Base-by-base conservation (phyloP, 2,113 vertebrate species). In the Oncorhynchus tshawytscha region DNA sequence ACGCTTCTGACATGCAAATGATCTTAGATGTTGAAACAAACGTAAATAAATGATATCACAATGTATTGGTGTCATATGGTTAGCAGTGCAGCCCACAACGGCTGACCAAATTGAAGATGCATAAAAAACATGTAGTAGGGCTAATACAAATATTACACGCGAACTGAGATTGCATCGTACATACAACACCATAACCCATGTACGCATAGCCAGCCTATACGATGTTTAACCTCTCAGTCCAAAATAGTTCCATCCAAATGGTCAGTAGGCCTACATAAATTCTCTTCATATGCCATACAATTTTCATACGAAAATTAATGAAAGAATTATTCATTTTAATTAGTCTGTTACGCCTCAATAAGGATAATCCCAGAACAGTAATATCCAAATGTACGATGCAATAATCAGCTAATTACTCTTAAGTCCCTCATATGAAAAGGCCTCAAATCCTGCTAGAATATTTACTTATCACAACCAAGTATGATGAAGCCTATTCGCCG, bases 321-420 rank as follows among this genome's bases (percentile, higher is more conserved):
- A 86, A 90, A 85, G 75, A 87, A 90, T 91, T 72, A 84, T 88
- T 87, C 73, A 84, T 91, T 90, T 88, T 79, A 91, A 91, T 81
- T 74, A 83, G 77, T 73, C 75, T 87, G 78, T 79, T 86, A 59
- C 86, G 85, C 85, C 81, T 86, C 84, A 87, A 54, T 75, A 78
- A 67, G 81, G 85, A 90, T 91, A 91, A 93, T 89, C 86, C 84
- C 87, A 82, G 73, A 86, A 85, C 87, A 89, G 91, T 86, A 90
- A 91, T 92, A 92, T 91, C 87, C 82, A 92, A 92, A 91, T 91
- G 81, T 87, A 87, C 85, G 85, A 82, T 80, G 84, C 88, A 91
- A 80, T 82, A 72, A 79, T 75, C 73, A 86, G 85, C 81, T 90
- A 90, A 91, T 91, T 93, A 91, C 82, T 82, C 84, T 81, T 87